Conservation (phyloP, 53 echinoderm and acorn worm genomes). For the Actinopyga echinites region DNA sequence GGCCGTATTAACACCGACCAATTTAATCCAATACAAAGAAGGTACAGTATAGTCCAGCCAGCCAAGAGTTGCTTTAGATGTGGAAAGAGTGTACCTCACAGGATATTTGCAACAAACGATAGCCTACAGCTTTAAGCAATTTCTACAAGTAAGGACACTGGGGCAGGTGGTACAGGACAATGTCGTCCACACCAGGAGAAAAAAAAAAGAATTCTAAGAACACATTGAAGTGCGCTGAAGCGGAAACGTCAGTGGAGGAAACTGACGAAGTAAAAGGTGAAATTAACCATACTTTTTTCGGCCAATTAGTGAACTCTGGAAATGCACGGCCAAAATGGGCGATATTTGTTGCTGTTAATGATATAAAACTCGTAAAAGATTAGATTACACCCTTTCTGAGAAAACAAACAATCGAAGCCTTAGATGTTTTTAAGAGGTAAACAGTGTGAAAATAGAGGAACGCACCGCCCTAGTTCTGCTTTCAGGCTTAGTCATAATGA, state of each 20-base stretch:
- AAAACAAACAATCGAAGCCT: conserved; percentile 17
- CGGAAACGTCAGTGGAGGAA: not conserved
- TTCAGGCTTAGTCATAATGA: conserved; percentile 46
- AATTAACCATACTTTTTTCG: not conserved
- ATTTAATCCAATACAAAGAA: not conserved
- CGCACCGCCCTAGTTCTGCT: conserved; percentile 50
- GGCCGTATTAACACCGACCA: too few species aligned
- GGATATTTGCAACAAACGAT: not conserved
- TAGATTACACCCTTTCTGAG: not conserved
- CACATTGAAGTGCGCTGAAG: not conserved
- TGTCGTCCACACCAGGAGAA: too few species aligned
- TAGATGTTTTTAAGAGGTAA: not conserved
- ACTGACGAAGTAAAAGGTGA: not conserved
- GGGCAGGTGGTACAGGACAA: not conserved
- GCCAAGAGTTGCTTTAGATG: not conserved
- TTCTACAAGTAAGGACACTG: not conserved
- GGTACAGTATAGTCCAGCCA: not conserved
- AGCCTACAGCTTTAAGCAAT: too few species aligned
- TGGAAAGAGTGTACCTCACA: not conserved
- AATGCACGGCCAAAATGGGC: not conserved
- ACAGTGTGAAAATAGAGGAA: not conserved
- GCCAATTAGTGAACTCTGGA: not conserved
- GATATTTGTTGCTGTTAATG: not conserved
- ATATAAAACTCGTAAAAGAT: not conserved
- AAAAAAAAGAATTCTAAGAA: too few species aligned